Evolutionary conservation across 2,113 vertebrate genomes (phyloP).

Genomic region (Archilochus colubris): DNA sequence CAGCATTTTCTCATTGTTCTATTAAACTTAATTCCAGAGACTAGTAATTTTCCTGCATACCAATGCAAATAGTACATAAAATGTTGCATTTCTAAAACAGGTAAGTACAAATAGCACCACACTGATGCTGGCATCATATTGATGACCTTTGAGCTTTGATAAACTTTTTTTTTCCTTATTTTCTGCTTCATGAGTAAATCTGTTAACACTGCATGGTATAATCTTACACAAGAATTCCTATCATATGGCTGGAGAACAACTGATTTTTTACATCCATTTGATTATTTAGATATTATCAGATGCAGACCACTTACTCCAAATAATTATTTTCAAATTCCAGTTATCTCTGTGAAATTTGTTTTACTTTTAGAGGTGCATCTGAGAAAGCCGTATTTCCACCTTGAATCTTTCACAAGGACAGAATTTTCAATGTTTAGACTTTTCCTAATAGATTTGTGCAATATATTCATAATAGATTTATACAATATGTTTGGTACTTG

Average conservation of each 20-base stretch:
- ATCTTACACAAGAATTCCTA: not conserved
- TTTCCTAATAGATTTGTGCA: not conserved
- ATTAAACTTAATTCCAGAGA: not conserved
- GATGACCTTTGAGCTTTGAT: not conserved
- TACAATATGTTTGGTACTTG: not conserved
- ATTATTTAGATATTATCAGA: not conserved
- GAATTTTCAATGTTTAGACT: not conserved
- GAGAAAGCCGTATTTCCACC: not conserved
- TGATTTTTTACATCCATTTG: not conserved
- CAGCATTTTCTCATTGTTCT: not conserved
- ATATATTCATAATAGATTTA: not conserved
- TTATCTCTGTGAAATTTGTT: not conserved
- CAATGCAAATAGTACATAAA: not conserved
- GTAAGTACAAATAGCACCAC: not conserved
- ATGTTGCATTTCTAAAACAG: not conserved
- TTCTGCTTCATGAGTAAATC: not conserved
- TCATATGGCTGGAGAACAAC: not conserved
- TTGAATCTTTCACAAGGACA: not conserved
- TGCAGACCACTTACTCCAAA: not conserved
- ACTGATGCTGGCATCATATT: not conserved
- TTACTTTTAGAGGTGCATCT: not conserved
- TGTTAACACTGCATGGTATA: not conserved
- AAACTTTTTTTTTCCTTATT: not conserved
- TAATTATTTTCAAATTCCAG: not conserved
- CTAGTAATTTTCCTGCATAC: not conserved